Base-by-base conservation (phyloP, 2,797 vertebrate genomes). In the Chiroxiphia lanceolata region DNA sequence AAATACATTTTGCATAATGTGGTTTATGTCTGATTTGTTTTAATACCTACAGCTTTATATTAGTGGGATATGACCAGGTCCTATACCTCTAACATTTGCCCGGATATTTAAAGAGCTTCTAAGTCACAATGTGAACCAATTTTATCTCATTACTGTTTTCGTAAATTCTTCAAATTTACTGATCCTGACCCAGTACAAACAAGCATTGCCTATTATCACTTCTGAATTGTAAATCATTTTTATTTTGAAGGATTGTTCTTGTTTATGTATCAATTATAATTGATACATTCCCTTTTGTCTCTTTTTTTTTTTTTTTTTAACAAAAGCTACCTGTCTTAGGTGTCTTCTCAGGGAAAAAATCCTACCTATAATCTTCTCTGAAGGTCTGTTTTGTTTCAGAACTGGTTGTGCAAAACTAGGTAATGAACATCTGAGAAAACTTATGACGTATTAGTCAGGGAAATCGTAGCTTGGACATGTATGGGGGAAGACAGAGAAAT, bases 321-420 rank as follows among this genome's bases (percentile, higher is more conserved):
- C 26, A 72, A 81, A 83, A 92, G 33, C 20, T 94, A 67, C 23
- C 50, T 60, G 18, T 40, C 45, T 87, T 89, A 34, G 50, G 17
- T 51, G 33, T 61, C 18, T 61, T 92, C 45, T 90, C 40, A 69
- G 90, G 64, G 29, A n/a, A 94, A 94, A 50, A 25, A 15, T 2
- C 1, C 3, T 4, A 19, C 9, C 20, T 88, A 12, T 81, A 34
- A 81, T 94, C 20, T 64, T 79, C 51, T 93, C 74, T 67, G 64
- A 92, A 87, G 20, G 53, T 77, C 44, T 89, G 15, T 15, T 93
- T 96, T 96, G 61, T 51, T 87, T 75, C 53, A 50, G 23, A 61
- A 47, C 56, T 56, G 44, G 51, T 79, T 89, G 71, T 93, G 44
- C 29, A 94, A 90, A 94, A 90, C 56, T 65, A 84, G 86, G 84